Conservation (phyloP, 1,140 invertebrate genomes). For the Epicauta chinensis region DNA sequence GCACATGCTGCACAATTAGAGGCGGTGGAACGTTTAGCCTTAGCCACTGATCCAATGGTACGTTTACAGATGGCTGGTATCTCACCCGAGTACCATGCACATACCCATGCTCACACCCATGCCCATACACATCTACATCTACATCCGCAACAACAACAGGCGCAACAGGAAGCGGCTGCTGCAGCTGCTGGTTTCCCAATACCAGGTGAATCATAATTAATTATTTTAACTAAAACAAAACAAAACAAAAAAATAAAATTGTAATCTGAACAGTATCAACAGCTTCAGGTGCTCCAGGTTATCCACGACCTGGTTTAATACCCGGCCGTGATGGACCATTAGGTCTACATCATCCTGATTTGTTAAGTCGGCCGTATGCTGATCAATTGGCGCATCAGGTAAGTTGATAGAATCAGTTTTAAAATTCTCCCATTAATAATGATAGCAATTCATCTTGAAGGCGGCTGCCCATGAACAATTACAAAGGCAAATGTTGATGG, state of each 20-base stretch:
- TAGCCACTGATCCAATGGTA: conserved; percentile 67
- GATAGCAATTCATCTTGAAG: no score
- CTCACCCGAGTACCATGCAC: conserved; percentile 72
- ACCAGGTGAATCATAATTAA: conserved; percentile 47
- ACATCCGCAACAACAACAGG: conserved; percentile 76
- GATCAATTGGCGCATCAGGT: conserved; percentile 78
- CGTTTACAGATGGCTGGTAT: conserved; percentile 82
- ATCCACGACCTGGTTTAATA: conserved; percentile 55
- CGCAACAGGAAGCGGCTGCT: conserved; percentile 58
- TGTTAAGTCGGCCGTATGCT: conserved; percentile 72
- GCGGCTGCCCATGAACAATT: conserved; percentile 76
- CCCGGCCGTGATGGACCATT: conserved; percentile 52
- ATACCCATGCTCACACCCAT: conserved; percentile 81
- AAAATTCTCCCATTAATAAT: no score
- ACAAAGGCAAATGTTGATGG: conserved; percentile 77
- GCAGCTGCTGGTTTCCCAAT: conserved; percentile 54
- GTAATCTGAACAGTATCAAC: conserved; percentile 11
- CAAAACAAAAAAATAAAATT: no score
- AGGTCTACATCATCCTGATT: conserved; percentile 62
- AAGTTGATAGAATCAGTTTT: no score
- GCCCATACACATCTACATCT: conserved; percentile 87
- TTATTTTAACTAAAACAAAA: no score
- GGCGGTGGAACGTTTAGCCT: conserved; percentile 60
- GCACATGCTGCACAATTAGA: conserved; percentile 39
- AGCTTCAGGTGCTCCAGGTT: conserved; percentile 53